Percentiles rank a stretch among this genome's conserved stretches.
Conservation (phyloP, 2,113 vertebrate genomes). For the Bucco capensis region DNA sequence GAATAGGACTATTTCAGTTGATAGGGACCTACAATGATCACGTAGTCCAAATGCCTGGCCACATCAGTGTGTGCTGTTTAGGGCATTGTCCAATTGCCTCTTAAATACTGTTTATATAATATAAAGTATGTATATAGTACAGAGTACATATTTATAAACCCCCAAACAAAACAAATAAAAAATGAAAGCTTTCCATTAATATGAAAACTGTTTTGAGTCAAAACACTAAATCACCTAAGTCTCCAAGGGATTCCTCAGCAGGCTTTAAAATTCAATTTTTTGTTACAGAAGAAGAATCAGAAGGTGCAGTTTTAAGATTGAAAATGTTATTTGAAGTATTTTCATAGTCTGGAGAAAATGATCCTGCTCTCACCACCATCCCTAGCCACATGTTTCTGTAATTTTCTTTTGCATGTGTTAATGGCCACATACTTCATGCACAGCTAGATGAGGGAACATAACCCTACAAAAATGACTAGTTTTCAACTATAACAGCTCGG, state of each 20-base stretch:
- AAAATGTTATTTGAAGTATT: neutral
- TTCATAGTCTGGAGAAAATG: neutral
- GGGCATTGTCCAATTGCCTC: neutral
- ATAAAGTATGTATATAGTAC: neutral
- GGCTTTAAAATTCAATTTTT: neutral
- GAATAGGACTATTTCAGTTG: neutral
- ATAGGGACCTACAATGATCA: neutral
- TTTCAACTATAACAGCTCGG: neutral
- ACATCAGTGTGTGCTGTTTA: neutral
- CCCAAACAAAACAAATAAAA: neutral
- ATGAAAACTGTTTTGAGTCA: neutral
- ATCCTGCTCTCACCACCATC: neutral
- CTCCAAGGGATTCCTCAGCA: neutral
- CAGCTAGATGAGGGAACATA: neutral
- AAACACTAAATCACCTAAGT: neutral
- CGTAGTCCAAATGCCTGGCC: neutral
- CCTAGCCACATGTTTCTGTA: neutral
- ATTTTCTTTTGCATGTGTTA: neutral
- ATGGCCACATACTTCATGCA: neutral
- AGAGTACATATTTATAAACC: neutral
- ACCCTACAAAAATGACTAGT: neutral
- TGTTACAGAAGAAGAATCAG: neutral
- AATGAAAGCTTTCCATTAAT: neutral
- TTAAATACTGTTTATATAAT: neutral
- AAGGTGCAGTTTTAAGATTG: neutral